Evolutionary conservation across 2,888 invertebrate genomes (phyloP).

Genomic region (Gymnocheta viridis): DNA sequence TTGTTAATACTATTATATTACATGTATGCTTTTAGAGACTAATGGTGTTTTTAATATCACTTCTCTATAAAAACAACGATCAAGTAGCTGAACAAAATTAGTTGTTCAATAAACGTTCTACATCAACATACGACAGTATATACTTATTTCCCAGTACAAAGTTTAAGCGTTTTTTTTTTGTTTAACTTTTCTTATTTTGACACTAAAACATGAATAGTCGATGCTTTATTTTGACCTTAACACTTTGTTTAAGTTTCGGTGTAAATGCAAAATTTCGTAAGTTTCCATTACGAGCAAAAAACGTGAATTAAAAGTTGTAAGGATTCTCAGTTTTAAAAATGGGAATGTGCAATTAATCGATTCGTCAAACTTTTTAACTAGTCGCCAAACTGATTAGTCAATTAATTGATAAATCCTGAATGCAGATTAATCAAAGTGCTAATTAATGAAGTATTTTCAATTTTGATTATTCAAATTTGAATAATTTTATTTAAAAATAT

Average conservation of each 20-base stretch:
- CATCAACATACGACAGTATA: neutral
- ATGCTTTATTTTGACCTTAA: constrained; percentile 31
- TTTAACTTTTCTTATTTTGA: neutral
- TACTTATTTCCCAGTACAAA: neutral
- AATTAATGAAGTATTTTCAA: no score
- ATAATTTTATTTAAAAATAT: no score
- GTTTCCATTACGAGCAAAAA: constrained; percentile 30
- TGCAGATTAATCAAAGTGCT: no score
- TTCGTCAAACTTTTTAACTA: no score
- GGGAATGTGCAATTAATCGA: neutral
- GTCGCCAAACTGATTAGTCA: no score
- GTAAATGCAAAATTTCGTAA: constrained; percentile 70
- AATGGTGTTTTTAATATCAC: neutral
- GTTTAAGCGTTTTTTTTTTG: neutral
- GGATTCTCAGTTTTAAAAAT: neutral
- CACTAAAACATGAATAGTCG: constrained; percentile 53
- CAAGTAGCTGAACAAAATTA: constrained; percentile 24
- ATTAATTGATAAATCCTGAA: no score
- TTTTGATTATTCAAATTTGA: no score
- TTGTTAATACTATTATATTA: neutral
- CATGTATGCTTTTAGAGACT: neutral
- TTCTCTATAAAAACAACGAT: constrained; percentile 50
- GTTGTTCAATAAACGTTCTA: constrained; percentile 22
- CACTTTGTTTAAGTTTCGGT: constrained; percentile 18
- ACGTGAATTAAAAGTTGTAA: neutral